These are phyloP conservation scores for Regulus satrapa DNA, from an alignment of 2,113 vertebrate genomes.

Conservation along the genomic window DNA sequence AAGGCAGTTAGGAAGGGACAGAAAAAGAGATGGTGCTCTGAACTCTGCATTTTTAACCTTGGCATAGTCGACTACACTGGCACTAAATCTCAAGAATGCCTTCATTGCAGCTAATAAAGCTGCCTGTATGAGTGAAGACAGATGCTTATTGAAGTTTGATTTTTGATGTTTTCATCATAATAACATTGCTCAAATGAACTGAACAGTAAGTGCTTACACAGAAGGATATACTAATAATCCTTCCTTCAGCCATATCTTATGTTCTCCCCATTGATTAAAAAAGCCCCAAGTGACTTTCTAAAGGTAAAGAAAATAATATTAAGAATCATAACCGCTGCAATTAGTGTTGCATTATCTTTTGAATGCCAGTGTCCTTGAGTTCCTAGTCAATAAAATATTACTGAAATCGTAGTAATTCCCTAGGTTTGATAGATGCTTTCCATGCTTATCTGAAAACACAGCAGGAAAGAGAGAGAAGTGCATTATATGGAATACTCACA, in stretches of 20 bases:
- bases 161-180: not conserved
- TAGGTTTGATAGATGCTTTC: not conserved
- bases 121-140: not conserved
- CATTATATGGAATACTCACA: not conserved
- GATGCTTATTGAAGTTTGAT: not conserved
- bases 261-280: not conserved
- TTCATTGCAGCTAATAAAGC: not conserved
- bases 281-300: not conserved
- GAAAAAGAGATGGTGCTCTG: not conserved
- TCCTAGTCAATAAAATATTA: not conserved
- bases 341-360: not conserved
- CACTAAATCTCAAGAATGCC: not conserved
- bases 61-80: not conserved
- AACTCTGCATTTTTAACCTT: not conserved
- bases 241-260: not conserved
- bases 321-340: not conserved
- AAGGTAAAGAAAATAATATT: not conserved
- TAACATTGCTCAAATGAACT: not conserved
- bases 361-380: not conserved
- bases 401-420: not conserved
- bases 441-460: not conserved
- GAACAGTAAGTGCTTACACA: not conserved
- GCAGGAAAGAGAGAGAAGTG: not conserved
- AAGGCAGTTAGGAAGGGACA: accelerated
- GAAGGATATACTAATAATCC: not conserved